phyloP scores from a whole-genome alignment of 2,797 vertebrate genomes.

The Hylomyscus alleni region DNA sequence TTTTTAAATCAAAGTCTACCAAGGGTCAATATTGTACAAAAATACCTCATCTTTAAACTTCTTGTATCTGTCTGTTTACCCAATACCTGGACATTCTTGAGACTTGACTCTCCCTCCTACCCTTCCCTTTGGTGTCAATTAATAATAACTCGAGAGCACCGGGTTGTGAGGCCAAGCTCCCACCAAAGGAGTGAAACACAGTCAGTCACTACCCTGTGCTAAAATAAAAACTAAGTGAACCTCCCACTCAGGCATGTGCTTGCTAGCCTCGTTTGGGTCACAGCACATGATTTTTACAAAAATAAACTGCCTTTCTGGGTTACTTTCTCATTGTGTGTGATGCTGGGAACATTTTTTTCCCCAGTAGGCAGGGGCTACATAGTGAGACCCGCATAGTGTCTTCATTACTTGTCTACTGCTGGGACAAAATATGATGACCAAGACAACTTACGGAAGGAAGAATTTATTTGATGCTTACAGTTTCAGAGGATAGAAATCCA shows the following conservation, averaged over 20 bases:
- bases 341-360: not conserved
- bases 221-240: not conserved
- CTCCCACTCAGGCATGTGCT: not conserved
- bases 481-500: not conserved
- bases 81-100: not conserved
- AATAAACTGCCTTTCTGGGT: not conserved
- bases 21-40: no score
- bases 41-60: no score
- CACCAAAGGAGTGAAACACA: not conserved
- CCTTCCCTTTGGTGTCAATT: not conserved
- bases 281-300: not conserved
- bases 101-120: not conserved
- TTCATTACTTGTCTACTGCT: not conserved
- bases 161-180: not conserved
- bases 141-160: not conserved
- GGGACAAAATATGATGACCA: not conserved
- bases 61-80: no score
- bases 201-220: not conserved
- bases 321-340: not conserved
- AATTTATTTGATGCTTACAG: not conserved
- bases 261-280: not conserved
- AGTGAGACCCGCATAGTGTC: not conserved
- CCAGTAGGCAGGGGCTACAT: not conserved
- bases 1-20: no score
- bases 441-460: not conserved